Evolutionary conservation across 1,140 invertebrate genomes (phyloP).

Genomic region (Eumeta japonica): DNA sequence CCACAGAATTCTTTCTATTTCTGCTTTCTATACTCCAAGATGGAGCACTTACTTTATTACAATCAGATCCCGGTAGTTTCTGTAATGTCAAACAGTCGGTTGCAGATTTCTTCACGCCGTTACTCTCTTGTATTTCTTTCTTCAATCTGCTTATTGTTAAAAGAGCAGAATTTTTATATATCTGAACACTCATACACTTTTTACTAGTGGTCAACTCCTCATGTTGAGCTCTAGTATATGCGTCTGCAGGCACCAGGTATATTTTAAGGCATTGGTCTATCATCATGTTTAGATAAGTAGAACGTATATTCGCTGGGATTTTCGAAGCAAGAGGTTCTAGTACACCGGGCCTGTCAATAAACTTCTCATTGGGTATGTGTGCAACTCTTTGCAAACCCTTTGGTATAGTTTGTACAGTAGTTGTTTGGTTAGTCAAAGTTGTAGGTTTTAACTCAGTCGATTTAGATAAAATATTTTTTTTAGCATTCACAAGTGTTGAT

Average conservation of each 20-base stretch:
- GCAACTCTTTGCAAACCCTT: conserved; percentile 69
- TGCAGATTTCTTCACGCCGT: conserved; percentile 41
- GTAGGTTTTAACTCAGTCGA: too few relatives aligned
- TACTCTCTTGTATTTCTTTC: conserved; percentile 64
- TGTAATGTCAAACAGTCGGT: conserved; percentile 23
- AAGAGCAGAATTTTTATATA: conserved; percentile 84
- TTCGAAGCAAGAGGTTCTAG: conserved; percentile 75
- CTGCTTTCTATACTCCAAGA: conserved; percentile 73
- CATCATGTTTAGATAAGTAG: conserved; percentile 82
- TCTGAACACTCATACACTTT: conserved; percentile 72
- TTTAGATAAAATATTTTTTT: conserved; percentile 33
- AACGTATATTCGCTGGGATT: conserved; percentile 79
- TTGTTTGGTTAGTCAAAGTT: conserved; percentile 29
- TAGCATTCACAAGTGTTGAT: conserved; percentile 48
- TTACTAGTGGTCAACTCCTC: conserved; percentile 79
- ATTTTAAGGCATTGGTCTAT: conserved; percentile 84
- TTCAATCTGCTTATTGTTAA: conserved; percentile 73
- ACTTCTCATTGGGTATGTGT: conserved; percentile 60
- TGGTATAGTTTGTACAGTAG: conserved; percentile 62
- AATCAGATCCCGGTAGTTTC: conserved; percentile 18
- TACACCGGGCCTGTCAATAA: conserved; percentile 54
- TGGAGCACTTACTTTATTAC: conserved; percentile 23
- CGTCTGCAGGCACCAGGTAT: conserved; percentile 68
- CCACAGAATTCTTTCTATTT: conserved; percentile 50
- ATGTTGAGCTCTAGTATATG: conserved; percentile 68